Base-by-base conservation (phyloP, 2,797 vertebrate genomes). In the Myripristis jacobus region DNA sequence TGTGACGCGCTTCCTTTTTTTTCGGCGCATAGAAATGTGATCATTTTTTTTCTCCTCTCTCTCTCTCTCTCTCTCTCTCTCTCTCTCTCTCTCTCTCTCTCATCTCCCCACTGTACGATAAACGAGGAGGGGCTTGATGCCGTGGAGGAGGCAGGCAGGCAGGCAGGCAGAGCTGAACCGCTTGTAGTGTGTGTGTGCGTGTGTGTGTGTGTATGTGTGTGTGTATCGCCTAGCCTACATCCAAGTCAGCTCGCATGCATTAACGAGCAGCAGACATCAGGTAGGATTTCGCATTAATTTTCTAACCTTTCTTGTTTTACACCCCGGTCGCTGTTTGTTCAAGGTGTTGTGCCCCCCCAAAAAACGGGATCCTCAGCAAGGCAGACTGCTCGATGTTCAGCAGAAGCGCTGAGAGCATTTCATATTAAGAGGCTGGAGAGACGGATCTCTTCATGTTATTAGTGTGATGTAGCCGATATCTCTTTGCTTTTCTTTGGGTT, bases 111-210 rank as follows among this genome's bases (percentile, higher is more conserved):
- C 87, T 88, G 88, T 91, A 88, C 87, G 92, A 88, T 90, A 83
- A 89, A 90, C 88, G 88, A 93, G 92, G 92, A 94, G 94, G 94
- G 94, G 93, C 92, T 92, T 92, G 90, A 79, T 74, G 81, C 82
- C 38, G 89, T 79, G 85, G 82, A 88, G 89, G 86, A 90, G 86
- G 83, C 80, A 88, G 82, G 70, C 77, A 90, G 86, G 83, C 80
- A 88, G 82, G 70, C 77, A 79, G 79, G 60, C 51, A 54, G 60
- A 79, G 81, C 85, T 80, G 88, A 89, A 81, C 85, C 84, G 89
- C 86, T 81, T 78, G 83, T 43, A 76, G 79, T 82, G 66, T 50
- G 77, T 67, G 66, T 68, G 58, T 66, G 38, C 19, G 44, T n/a
- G 48, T 44, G 48, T 46, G 34, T 22, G 36, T 22, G 53, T 36